Evolutionary conservation across 2,888 invertebrate genomes (phyloP), one percentile per base, ranked within the genome.

Genomic region (Diplolepis rosae): DNA sequence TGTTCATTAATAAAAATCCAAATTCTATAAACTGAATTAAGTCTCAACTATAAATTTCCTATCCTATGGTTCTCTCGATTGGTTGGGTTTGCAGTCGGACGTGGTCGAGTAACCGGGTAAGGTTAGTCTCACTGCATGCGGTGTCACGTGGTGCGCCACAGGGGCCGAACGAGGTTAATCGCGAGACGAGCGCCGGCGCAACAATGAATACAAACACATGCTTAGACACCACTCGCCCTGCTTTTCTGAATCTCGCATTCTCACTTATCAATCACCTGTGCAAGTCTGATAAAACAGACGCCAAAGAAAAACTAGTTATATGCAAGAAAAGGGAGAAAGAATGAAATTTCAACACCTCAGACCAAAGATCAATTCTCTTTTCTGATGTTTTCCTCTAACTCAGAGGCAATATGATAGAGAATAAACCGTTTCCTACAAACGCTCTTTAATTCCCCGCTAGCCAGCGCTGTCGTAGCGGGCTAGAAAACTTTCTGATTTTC

Each of bases 101-200:
- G 11, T 18, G 45, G 45, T 48, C 9, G 48, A 30, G 24, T 42
- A 61, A 35, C 22, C 27, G 68, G 81, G 80, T 83, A 69, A 84
- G 86, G 87, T 85, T 86, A 82, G 85, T 78, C 79, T 78, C 75
- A 61, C 72, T 70, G 70, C 74, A 77, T 76, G 78, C 80, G 70
- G 78, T 69, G 78, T 87, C 87, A 87, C 87, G 87, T 87, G 87
- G 87, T 86, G 75, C 76, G 80, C 80, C 84, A 82, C 84, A 81
- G 85, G 84, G 82, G 83, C 82, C 81, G 82, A 87, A 87, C 85
- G 87, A 87, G 87, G 87, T 87, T 87, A 87, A 87, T 85, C 82
- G 82, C 75, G 81, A 81, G 79, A 79, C 81, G 80, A 81, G 86
- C 85, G 86, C 84, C 87, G 85, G 84, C 85, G 86, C 86, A 83